Conservation (phyloP, 2,113 vertebrate species). For the Falco punctatus region DNA sequence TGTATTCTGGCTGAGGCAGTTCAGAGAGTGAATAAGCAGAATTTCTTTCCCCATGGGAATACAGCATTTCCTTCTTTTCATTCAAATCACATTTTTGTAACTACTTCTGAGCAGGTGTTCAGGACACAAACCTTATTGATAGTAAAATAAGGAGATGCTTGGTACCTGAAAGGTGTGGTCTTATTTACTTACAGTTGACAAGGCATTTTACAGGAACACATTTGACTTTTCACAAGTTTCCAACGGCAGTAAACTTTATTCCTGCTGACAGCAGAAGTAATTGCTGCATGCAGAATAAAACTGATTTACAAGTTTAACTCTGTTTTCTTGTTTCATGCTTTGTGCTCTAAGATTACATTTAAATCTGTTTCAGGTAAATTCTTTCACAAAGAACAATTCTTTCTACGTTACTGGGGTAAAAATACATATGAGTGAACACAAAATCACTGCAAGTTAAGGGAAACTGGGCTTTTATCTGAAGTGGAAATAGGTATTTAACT, state of each 20-base stretch:
- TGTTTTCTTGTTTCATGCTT: constrained; percentile 6
- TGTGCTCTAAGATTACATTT: not conserved
- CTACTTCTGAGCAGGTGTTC: not conserved
- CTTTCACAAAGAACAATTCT: not conserved
- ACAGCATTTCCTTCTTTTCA: not conserved
- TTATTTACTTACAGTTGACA: constrained; percentile 15
- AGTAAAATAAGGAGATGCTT: not conserved
- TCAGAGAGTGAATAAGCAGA: not conserved
- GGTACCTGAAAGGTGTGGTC: not conserved
- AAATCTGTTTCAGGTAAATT: not conserved
- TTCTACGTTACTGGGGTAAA: not conserved
- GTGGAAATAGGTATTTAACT: not conserved
- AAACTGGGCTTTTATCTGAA: not conserved
- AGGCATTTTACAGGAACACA: constrained; percentile 15
- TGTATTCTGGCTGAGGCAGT: not conserved
- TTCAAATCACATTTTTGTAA: not conserved
- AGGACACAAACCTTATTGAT: not conserved
- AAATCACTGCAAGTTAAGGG: not conserved
- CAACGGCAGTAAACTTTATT: constrained; percentile 49
- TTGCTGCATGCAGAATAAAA: constrained; percentile 58
- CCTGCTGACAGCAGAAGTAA: constrained; percentile 58
- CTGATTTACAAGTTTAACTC: constrained; percentile 22
- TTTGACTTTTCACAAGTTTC: constrained; percentile 54
- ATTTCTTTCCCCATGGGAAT: not conserved
- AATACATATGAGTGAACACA: not conserved